Evolutionary conservation across 2,797 vertebrate species (phyloP).

Genomic region (Thunnus albacares): DNA sequence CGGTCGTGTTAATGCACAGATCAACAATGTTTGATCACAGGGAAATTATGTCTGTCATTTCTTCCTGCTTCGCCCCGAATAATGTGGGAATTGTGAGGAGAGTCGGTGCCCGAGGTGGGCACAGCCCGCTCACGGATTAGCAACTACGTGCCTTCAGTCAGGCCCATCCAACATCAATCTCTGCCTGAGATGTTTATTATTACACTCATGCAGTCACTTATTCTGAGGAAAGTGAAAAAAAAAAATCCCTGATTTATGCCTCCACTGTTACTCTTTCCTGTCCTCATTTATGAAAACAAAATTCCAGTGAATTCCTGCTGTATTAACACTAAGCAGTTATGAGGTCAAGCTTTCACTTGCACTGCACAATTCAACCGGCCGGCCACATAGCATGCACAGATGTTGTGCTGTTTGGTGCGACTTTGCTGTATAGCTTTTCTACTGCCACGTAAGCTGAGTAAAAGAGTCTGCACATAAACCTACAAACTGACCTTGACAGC

Average conservation of each 20-base stretch:
- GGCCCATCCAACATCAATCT: slow-evolving; percentile 80
- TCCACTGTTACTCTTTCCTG: slow-evolving; percentile 79
- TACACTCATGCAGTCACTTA: slow-evolving; percentile 77
- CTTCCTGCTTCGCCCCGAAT: slow-evolving; percentile 85
- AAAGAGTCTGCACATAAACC: slow-evolving; percentile 45
- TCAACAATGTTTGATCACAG: slow-evolving; percentile 86
- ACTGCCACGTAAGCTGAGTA: slow-evolving; percentile 25
- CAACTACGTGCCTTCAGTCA: slow-evolving; percentile 84
- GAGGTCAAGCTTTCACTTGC: slow-evolving; percentile 77
- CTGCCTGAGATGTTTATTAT: slow-evolving; percentile 83
- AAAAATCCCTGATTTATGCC: slow-evolving; percentile 77
- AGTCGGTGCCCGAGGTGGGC: slow-evolving; percentile 67
- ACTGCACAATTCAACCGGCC: slow-evolving; percentile 62
- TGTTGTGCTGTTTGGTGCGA: slow-evolving; percentile 31
- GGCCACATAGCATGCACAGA: slow-evolving; percentile 16
- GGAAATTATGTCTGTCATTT: slow-evolving; percentile 89
- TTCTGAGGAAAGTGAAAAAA: slow-evolving; percentile 56
- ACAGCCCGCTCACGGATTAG: slow-evolving; percentile 55
- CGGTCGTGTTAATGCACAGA: slow-evolving; percentile 81
- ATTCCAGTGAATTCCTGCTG: slow-evolving; percentile 80
- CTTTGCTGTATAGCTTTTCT: slow-evolving; percentile 26
- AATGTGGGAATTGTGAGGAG: slow-evolving; percentile 87
- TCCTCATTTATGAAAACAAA: slow-evolving; percentile 81
- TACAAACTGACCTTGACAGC: slow-evolving; percentile 74
- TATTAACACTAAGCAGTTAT: slow-evolving; percentile 76